Evolutionary conservation across 2,797 vertebrate species (phyloP), one percentile per base, ranked within the genome.

Genomic region (Nasua narica): DNA sequence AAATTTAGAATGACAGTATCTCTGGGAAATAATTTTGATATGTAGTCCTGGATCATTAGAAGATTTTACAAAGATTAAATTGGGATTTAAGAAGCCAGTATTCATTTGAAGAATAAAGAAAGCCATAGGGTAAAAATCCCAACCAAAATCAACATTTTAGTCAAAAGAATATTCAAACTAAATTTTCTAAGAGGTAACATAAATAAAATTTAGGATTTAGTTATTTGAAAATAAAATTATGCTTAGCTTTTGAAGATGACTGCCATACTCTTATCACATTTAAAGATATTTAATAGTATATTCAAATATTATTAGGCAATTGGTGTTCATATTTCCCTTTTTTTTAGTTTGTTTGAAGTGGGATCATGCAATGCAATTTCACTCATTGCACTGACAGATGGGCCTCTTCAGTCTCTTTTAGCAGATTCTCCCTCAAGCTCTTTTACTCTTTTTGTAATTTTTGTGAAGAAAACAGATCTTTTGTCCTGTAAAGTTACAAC

Each of bases 11-110:
- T 79, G 25, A 40, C 11, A 88, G 77, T 74, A 85, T 79, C 82
- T 93, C 76, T 79, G 60, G 84, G 56, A 95, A 84, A 96, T 94
- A 56, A 97, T 96, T 92, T 97, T 79, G 94, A 70, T 94, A 95
- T 72, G 93, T 40, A 94, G 83, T 19, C 60, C 37, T 96, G 82
- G 78, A 97, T 37, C n/a, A 96, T 54, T 95, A 94, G 77, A 90
- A 65, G 48, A 87, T 76, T 95, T 78, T 35, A 14, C 65, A 92
- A 94, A 93, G 46, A 95, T 97, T 95, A 96, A 93, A 88, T 27
- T 95, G 82, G 25, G 15, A 87, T 95, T 87, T 81, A 94, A 88
- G n/a, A 58, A 87, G 25, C 37, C 48, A 72, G 16, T 84, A 79
- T 77, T 96, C 74, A 91, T 85, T 48, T 90, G 67, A 25, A 96